phyloP scores from a whole-genome alignment of 2,797 vertebrate species.

The Squalus acanthias region DNA sequence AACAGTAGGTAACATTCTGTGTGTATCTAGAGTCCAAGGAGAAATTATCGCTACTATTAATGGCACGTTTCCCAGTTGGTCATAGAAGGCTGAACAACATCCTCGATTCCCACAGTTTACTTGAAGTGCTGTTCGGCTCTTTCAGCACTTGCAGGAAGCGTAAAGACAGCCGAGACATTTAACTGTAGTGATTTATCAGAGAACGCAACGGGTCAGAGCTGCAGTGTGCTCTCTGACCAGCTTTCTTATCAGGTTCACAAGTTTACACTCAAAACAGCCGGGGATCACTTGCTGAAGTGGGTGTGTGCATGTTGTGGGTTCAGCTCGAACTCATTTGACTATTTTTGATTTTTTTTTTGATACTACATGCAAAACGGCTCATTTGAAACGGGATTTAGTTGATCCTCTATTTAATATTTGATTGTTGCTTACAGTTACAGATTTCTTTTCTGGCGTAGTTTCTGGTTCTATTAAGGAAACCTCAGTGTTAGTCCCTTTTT shows the following conservation, averaged over 20 bases:
- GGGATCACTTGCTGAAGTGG: slow-evolving; percentile 7
- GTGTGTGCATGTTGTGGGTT: background rate
- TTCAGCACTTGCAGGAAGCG: slow-evolving; percentile 22
- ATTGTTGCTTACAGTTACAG: background rate
- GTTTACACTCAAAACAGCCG: slow-evolving; percentile 14
- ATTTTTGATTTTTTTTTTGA: background rate
- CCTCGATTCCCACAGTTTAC: slow-evolving; percentile 35
- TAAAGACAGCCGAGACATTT: background rate
- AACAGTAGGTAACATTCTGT: background rate
- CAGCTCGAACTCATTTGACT: background rate
- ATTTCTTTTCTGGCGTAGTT: background rate
- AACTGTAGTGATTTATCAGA: slow-evolving; percentile 24
- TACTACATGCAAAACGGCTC: background rate
- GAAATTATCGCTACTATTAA: slow-evolving; percentile 1
- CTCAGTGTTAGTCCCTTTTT: background rate
- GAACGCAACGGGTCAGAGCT: slow-evolving; percentile 12
- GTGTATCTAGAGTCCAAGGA: background rate
- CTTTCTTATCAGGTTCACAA: slow-evolving; percentile 12
- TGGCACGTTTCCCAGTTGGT: slow-evolving; percentile 30
- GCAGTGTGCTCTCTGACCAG: background rate
- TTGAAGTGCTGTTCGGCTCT: background rate
- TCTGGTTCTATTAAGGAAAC: background rate
- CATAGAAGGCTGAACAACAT: slow-evolving; percentile 25
- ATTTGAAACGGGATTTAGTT: background rate
- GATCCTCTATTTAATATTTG: background rate